Evolutionary conservation across 2,113 vertebrate species (phyloP).

Genomic region (Anthoscopus minutus): DNA sequence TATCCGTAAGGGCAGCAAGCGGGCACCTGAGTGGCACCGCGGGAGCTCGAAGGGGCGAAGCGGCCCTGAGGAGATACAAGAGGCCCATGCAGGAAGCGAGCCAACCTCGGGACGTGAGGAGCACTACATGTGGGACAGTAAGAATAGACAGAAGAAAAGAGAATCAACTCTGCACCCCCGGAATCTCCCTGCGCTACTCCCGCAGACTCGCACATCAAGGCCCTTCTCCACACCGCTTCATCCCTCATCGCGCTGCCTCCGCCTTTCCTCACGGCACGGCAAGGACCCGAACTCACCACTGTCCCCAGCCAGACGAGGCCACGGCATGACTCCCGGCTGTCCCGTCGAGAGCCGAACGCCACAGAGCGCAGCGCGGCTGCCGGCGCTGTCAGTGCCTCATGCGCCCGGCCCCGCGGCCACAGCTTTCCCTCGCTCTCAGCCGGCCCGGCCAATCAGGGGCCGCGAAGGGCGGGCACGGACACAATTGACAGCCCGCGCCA

Average conservation of each 20-base stretch:
- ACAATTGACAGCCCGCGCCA: rapidly evolving
- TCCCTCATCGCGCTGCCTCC: not conserved
- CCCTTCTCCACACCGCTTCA: not conserved
- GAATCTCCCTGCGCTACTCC: not conserved
- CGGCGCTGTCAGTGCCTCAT: rapidly evolving
- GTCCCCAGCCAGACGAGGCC: rapidly evolving
- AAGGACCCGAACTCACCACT: not conserved
- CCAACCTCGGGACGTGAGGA: rapidly evolving
- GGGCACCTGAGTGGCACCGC: rapidly evolving
- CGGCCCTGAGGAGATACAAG: not conserved
- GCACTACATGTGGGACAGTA: rapidly evolving
- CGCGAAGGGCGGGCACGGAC: not conserved
- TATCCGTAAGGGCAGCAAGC: rapidly evolving
- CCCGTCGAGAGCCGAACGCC: not conserved
- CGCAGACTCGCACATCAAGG: not conserved
- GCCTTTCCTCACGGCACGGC: not conserved
- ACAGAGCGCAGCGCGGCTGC: rapidly evolving
- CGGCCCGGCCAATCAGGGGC: not conserved
- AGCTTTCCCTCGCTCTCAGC: not conserved
- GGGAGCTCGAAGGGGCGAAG: not conserved
- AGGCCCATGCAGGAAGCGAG: rapidly evolving
- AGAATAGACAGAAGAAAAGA: no score
- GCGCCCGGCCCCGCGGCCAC: not conserved
- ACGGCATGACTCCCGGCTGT: not conserved
- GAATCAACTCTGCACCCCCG: rapidly evolving